Evolutionary conservation across 2,888 invertebrate genomes (phyloP), one percentile per base, ranked within the genome.

Genomic region (Dexiosoma caninum): DNA sequence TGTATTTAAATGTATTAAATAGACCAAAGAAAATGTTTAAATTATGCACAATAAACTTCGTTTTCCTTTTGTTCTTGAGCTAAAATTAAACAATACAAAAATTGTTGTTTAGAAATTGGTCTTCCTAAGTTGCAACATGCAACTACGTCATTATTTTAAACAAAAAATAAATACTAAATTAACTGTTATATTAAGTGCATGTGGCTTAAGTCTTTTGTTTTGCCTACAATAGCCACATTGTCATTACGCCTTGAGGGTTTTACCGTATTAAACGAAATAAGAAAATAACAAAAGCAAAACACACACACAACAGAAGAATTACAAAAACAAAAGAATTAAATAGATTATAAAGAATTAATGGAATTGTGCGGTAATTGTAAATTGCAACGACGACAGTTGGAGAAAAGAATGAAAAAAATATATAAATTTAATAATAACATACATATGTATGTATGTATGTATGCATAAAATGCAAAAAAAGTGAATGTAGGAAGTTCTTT

Each of bases 181-280:
- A 27, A 42, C 57, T 40, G 59, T 57, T 49, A 49, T 66, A 30
- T 49, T 66, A 12, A 46, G 27, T 57, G 71, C 49, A 60, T 78
- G 71, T 78, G 67, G 53, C 66, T 78, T 67, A 46, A 78, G 72
- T 78, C 71, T 78, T 78, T 72, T 67, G 78, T 72, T 67, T 71
- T 14, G 27, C 30, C 14, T 46, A 27, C 27, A 57, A 66, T 51
- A 53, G 67, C 37, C 66, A 53, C 51, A 59, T n/a, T 30, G 42
- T 46, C 23, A 59, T 57, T 57, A 69, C 53, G 77, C 46, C 76
- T 78, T 53, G 44, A 67, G 71, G 78, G 72, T 37, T 72, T 78
- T 53, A 67, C 62, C 62, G 70, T 57, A 57, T 37, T 60, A 53
- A 69, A 27, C 35, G 30, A 62, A 53, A 55, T 27, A 46, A 30